A percentile compares a stretch with the other conserved stretches of the same genome.
Evolutionary conservation across 2,888 invertebrate genomes (phyloP).

Genomic region (Tachina fera): DNA sequence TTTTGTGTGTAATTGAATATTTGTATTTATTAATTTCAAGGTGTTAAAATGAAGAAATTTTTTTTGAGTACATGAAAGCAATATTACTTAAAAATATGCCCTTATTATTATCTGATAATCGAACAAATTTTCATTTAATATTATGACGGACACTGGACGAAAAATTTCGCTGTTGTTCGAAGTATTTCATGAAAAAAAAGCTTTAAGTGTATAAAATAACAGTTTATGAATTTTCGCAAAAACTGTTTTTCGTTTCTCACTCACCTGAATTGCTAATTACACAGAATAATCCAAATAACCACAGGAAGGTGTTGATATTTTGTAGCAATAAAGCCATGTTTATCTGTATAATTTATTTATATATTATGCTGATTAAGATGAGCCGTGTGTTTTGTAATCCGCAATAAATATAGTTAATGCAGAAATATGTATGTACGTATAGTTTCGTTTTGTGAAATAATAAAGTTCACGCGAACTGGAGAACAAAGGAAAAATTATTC

Average conservation of each 20-base stretch:
- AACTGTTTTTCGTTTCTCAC: constrained; percentile 46
- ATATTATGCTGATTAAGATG: constrained; percentile 42
- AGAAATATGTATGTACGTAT: constrained; percentile 13
- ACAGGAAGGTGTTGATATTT: constrained; percentile 75
- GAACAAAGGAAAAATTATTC: constrained; percentile 55
- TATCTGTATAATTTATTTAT: constrained; percentile 73
- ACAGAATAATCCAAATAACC: constrained; percentile 81
- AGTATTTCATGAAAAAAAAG: no score
- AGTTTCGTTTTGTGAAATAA: constrained; percentile 54
- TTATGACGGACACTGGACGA: no score
- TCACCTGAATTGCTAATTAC: constrained; percentile 81
- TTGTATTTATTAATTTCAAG: no score
- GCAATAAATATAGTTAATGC: background rate
- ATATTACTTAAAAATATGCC: no score
- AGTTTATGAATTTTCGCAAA: background rate
- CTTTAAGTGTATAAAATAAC: no score
- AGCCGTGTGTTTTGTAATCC: constrained; percentile 22
- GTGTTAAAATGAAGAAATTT: no score
- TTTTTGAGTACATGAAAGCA: no score
- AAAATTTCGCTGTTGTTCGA: no score
- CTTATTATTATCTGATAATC: no score
- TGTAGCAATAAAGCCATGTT: constrained; percentile 77
- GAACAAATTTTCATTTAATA: no score
- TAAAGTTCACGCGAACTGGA: constrained; percentile 66
- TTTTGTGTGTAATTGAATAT: no score